phyloP scores from a whole-genome alignment of 2,113 vertebrate species.

The Enhydra lutris region DNA sequence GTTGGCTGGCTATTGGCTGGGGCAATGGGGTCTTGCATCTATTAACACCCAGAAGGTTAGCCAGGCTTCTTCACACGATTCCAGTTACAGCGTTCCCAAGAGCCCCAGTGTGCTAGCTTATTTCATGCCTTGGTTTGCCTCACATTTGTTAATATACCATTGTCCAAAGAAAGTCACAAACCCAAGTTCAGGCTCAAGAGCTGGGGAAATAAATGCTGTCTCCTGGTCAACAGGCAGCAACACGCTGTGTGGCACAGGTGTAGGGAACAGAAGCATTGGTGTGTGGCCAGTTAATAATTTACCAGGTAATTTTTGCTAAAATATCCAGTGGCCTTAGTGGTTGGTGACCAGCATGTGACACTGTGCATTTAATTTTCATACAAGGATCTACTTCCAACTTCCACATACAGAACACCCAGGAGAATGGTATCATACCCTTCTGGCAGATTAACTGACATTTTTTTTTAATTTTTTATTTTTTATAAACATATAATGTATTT shows the following conservation, averaged over 20 bases:
- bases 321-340: neutral
- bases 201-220: neutral
- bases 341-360: neutral
- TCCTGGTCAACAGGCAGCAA: neutral
- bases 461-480: no score
- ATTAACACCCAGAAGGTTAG: neutral
- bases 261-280: neutral
- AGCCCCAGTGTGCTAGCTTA: neutral
- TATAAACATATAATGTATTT: no score
- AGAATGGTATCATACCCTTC: neutral
- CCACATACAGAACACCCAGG: neutral
- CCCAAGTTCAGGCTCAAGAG: neutral
- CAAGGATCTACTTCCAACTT: neutral
- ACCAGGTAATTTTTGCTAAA: neutral
- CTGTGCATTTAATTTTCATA: neutral
- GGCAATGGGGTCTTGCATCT: neutral
- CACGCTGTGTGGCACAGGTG: neutral
- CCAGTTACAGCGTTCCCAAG: neutral
- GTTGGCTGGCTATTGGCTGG: neutral
- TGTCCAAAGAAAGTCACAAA: constrained; percentile 4
- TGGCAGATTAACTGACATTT: neutral
- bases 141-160: neutral
- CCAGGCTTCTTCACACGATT: neutral
- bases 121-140: neutral
- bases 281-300: neutral